These are phyloP conservation scores for Cerastoderma edule DNA, from an alignment of 2,888 invertebrate species.

Conservation along the genomic window DNA sequence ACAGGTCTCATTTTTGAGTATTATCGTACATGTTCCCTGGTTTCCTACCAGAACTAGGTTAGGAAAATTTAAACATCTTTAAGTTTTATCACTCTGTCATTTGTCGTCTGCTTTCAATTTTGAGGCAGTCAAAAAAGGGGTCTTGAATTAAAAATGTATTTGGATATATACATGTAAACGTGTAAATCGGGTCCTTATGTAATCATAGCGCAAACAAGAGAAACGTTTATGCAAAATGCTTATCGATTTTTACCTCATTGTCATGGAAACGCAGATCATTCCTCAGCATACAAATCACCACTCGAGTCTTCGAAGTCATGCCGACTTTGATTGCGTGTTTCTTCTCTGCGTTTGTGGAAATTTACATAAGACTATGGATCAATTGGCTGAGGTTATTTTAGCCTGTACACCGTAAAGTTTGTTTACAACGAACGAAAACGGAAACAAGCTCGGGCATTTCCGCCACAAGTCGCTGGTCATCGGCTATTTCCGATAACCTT, in stretches of 20 bases:
- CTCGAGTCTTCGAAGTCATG: constrained; percentile 56
- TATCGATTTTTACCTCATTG: constrained; percentile 72
- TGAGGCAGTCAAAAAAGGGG: too few relatives aligned
- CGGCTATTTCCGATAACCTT: background rate
- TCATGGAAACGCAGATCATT: constrained; percentile 78
- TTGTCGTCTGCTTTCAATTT: too few relatives aligned
- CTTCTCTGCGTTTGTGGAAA: too few relatives aligned
- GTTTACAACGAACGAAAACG: background rate
- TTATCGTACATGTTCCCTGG: too few relatives aligned
- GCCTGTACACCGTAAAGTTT: background rate
- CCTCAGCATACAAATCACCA: constrained; percentile 73
- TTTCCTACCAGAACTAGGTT: too few relatives aligned
- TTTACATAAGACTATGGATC: background rate
- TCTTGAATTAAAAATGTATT: too few relatives aligned
- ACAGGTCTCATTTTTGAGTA: too few relatives aligned
- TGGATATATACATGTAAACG: too few relatives aligned
- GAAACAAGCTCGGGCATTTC: too few relatives aligned
- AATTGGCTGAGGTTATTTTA: background rate
- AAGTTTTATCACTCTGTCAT: background rate
- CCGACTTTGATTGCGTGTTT: background rate
- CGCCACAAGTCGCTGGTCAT: background rate
- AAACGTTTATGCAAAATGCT: background rate
- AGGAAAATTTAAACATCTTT: too few relatives aligned
- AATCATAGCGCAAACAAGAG: too few relatives aligned
- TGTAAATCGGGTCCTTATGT: too few relatives aligned